Evolutionary conservation across 2,888 invertebrate genomes (phyloP), one percentile per base, ranked within the genome.

Genomic region (Nymphalis c-album): DNA sequence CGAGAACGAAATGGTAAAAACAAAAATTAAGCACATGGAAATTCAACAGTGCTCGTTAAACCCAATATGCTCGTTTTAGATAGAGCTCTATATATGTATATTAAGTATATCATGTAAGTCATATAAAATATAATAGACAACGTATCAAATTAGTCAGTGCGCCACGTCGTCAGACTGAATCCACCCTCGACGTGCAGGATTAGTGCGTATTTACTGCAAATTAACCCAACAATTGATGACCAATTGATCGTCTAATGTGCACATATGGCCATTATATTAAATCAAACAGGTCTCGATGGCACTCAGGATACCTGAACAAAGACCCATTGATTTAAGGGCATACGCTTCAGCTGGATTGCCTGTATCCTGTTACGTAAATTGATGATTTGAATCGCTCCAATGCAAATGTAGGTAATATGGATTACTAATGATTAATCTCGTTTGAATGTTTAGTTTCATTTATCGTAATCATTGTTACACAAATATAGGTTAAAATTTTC

Each of bases 141-240:
- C 57, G 18, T 26, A 57, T 57, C 57, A 57, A 57, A 57, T 57
- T 57, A 57, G 57, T 57, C 40, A 57, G 40, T 7, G 17, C 53
- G 22, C 40, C 57, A 62, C 53, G 64, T 69, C 69, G 26, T 68
- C 69, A 62, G 71, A 73, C 81, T 79, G 79, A 78, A 83, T 82
- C 83, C 79, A 80, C 77, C 75, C 62, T 69, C 74, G 76, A 79
- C 71, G 80, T 74, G 74, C 74, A 73, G 85, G 86, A 85, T 88
- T 87, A 88, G 77, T 72, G 66, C 74, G 81, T 88, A 87, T 88
- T 88, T 87, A 89, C 87, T 88, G 87, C 87, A 88, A 88, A 89
- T 88, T 88, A 87, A 88, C 85, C 81, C 77, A 74, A 65, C 88
- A 88, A 90, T 88, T 88, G 90, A 88, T 88, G 87, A 88, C 84